Evolutionary conservation across 2,888 invertebrate species (phyloP).

Genomic region (Chloroclysta siterata): DNA sequence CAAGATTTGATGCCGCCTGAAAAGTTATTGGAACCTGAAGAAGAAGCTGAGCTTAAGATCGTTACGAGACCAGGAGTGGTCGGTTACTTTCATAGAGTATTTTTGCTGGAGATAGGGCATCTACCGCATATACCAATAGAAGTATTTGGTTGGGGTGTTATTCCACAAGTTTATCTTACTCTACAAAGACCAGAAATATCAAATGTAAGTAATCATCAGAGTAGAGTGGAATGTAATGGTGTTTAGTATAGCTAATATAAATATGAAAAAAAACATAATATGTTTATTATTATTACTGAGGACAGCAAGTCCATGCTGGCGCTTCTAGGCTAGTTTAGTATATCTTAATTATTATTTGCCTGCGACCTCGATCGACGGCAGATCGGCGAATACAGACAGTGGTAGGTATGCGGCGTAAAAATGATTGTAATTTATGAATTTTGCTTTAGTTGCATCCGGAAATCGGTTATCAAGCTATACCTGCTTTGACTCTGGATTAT

Average conservation of each 20-base stretch:
- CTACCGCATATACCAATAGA: constrained; percentile 80
- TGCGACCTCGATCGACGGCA: background rate
- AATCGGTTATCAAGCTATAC: constrained; percentile 80
- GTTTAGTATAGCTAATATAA: too few species aligned
- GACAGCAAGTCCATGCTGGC: background rate
- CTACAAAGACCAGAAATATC: constrained; percentile 70
- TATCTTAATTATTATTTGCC: background rate
- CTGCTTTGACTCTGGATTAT: constrained; percentile 68
- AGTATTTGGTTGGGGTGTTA: constrained; percentile 84
- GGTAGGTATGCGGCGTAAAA: too few species aligned
- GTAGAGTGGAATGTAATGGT: background rate
- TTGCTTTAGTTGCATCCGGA: constrained; percentile 59
- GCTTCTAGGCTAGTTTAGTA: background rate
- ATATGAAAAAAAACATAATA: too few species aligned
- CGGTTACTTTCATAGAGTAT: constrained; percentile 79
- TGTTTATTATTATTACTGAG: too few species aligned
- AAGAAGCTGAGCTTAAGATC: constrained; percentile 69
- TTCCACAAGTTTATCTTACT: constrained; percentile 84
- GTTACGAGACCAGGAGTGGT: constrained; percentile 82
- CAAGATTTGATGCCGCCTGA: constrained; percentile 71
- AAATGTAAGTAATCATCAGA: constrained; percentile 48
- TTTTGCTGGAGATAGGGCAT: constrained; percentile 82
- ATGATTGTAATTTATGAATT: background rate
- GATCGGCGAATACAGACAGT: too few species aligned
- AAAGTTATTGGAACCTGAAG: constrained; percentile 70